These are phyloP conservation scores for Nothura maculosa DNA, from an alignment of 2,797 vertebrate genomes.

Conservation along the genomic window DNA sequence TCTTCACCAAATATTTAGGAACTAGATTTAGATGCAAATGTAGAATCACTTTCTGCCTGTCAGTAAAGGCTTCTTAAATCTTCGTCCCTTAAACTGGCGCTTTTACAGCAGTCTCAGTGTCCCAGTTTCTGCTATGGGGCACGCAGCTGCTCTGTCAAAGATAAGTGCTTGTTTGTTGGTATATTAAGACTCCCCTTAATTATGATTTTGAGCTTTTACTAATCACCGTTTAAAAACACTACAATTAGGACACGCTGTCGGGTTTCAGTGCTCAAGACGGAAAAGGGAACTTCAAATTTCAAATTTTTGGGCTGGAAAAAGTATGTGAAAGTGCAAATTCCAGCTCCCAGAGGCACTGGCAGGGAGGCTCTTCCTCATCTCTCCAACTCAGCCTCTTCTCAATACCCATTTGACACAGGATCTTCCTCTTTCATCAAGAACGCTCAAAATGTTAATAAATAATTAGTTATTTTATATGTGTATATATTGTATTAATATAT, in stretches of 20 bases:
- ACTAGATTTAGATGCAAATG: not conserved
- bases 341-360: not conserved
- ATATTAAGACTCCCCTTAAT: not conserved
- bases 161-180: not conserved
- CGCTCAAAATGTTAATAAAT: not conserved
- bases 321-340: not conserved
- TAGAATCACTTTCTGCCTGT: not conserved
- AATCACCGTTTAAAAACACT: not conserved
- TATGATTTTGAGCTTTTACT: not conserved
- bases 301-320: not conserved
- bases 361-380: not conserved
- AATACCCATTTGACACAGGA: not conserved
- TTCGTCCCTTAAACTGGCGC: not conserved
- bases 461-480: too few relatives aligned
- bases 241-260: not conserved
- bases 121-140: not conserved
- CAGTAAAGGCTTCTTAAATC: not conserved
- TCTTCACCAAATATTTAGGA: not conserved
- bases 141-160: not conserved
- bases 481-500: too few relatives aligned
- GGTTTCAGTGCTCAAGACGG: not conserved
- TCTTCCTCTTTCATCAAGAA: fast-evolving
- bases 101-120: not conserved
- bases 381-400: not conserved
- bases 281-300: not conserved